A percentile compares a stretch with the other conserved stretches of the same genome.
Evolutionary conservation across 2,888 invertebrate genomes (phyloP).

Genomic region (Scaeva pyrastri): DNA sequence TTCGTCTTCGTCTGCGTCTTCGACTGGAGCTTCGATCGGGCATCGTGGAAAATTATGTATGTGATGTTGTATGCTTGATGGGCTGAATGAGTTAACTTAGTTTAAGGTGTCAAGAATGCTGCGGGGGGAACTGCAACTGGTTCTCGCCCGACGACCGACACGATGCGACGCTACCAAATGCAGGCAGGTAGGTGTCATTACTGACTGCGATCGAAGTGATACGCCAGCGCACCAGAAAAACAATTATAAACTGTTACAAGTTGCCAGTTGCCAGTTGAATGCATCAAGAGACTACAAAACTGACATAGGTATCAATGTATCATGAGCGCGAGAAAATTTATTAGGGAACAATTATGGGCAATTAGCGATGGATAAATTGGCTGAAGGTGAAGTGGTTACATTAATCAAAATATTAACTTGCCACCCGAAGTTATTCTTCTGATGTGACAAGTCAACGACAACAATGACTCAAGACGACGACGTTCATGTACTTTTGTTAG

Average conservation of each 20-base stretch:
- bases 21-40: background rate
- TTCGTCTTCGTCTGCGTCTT: constrained; percentile 71
- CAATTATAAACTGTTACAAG: constrained; percentile 47
- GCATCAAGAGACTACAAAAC: constrained; percentile 17
- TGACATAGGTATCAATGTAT: constrained; percentile 52
- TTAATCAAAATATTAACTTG: constrained; percentile 53
- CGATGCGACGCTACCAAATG: constrained; percentile 61
- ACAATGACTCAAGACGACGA: background rate
- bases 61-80: background rate
- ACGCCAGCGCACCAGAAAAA: constrained; percentile 68
- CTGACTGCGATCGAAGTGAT: constrained; percentile 62
- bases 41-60: constrained; percentile 16
- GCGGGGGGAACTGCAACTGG: constrained; percentile 53
- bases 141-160: constrained; percentile 49
- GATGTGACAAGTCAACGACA: background rate
- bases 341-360: constrained; percentile 73
- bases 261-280: too few species aligned
- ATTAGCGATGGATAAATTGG: constrained; percentile 73
- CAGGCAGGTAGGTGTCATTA: constrained; percentile 72
- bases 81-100: constrained; percentile 46
- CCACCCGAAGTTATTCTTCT: background rate
- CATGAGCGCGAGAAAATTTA: constrained; percentile 68
- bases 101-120: constrained; percentile 67
- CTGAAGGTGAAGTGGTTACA: constrained; percentile 56
- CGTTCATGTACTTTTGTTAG: background rate